A percentile compares a stretch with the other conserved stretches of the same genome.
These are phyloP conservation scores for Stercorarius parasiticus DNA, from an alignment of 2,113 vertebrate genomes.

Conservation along the genomic window DNA sequence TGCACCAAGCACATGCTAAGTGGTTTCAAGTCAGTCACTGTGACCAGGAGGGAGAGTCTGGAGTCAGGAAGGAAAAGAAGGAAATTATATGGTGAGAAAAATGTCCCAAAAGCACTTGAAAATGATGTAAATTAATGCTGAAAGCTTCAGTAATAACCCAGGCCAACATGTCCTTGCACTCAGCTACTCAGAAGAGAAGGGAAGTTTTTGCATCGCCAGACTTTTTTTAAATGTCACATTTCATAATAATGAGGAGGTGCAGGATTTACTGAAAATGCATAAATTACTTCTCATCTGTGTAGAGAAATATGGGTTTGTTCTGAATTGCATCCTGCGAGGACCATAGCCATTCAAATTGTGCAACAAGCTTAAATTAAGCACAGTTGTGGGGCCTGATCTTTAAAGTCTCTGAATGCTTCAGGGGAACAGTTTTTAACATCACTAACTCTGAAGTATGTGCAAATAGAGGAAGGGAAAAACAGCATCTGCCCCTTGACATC, in stretches of 20 bases:
- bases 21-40: neutral
- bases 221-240: conserved; percentile 15
- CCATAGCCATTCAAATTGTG: neutral
- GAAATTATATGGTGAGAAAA: neutral
- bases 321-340: neutral
- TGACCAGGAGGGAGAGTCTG: neutral
- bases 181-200: neutral
- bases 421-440: neutral
- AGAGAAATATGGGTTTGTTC: neutral
- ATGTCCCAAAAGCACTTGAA: conserved; percentile 6
- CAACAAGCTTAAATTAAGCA: neutral
- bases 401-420: neutral
- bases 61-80: neutral
- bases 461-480: neutral
- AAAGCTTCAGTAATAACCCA: neutral
- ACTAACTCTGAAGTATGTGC: neutral
- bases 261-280: neutral
- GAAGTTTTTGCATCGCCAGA: neutral
- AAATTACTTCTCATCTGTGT: neutral
- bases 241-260: neutral
- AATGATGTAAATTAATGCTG: conserved; percentile 39
- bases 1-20: neutral
- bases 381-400: neutral
- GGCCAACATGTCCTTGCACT: neutral
- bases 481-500: neutral